Base-by-base conservation (phyloP, 2,797 vertebrate species). In the Eospalax fontanierii region DNA sequence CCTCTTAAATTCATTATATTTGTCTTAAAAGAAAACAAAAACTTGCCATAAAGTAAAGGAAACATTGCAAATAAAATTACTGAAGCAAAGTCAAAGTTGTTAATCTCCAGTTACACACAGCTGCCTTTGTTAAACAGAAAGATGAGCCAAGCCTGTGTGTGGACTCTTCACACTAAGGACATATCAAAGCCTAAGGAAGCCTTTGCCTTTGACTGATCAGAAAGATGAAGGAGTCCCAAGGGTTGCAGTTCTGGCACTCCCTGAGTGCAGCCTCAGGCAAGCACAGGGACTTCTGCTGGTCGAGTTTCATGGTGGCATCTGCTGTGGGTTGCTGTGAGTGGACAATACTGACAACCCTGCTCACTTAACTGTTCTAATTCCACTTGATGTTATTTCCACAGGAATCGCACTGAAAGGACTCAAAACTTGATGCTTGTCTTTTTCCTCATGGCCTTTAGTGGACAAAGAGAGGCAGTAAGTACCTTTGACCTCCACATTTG, bases 11-110 rank as follows among this genome's bases (percentile, higher is more conserved):
- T 40, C 19, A 40, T 57, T 50, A 33, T 16, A 46, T 43, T 81
- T 80, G 66, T 87, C 73, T 86, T n/a, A 28, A 22, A 59, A 95
- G 65, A 19, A 59, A 95, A 65, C 24, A 65, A 84, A 90, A 18
- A 79, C 18, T 46, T 21, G 6, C 68, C 78, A 81, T 38, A 71
- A 30, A 91, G 46, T 81, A 61, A 87, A 82, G 33, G 22, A 28
- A 54, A 66, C 43, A 24, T 19, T 85, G 40, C 71, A 65, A 87
- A 70, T 85, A 61, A 50, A 83, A 63, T 30, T 26, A 63, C 50
- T 19, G 54, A 38, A 43, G 82, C 59, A 85, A 73, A 90, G 79
- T 33, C 21, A 26, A 33, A 22, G 70, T n/a, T n/a, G n/a, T n/a
- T n/a, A n/a, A 11, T 3, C 4, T 78, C 40, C 35, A n/a, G 54